These are phyloP conservation scores for Hetaerina titia DNA, from an alignment of 2,888 invertebrate species.

Conservation along the genomic window DNA sequence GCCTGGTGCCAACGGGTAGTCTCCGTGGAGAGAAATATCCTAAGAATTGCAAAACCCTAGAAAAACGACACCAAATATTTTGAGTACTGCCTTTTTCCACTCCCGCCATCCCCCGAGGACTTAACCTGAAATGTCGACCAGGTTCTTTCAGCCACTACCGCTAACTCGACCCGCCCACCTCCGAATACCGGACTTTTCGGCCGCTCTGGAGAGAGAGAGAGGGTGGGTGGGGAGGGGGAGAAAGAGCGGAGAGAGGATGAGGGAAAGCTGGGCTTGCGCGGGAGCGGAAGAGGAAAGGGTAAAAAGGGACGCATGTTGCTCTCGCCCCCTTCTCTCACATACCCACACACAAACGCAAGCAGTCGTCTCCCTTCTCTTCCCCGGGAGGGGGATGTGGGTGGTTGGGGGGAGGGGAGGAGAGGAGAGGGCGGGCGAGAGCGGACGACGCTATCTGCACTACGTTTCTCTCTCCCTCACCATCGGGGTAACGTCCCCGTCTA, in stretches of 20 bases:
- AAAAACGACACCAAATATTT: not conserved
- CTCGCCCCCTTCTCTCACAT: not conserved
- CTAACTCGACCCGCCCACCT: not conserved
- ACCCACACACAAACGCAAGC: not conserved
- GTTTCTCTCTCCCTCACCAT: not conserved
- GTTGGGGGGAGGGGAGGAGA: not conserved
- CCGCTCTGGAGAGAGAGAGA: not conserved
- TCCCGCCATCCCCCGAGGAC: too few relatives aligned
- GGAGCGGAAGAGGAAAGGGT: not conserved
- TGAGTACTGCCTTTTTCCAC: not conserved
- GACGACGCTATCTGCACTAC: not conserved
- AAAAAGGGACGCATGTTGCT: not conserved
- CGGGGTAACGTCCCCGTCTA: not conserved
- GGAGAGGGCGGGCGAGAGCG: not conserved
- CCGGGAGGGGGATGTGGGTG: too few relatives aligned
- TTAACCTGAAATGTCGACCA: not conserved
- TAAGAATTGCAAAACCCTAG: not conserved
- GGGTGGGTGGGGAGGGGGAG: not conserved
- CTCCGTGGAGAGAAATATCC: not conserved
- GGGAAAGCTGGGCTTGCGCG: not conserved
- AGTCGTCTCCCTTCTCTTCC: too few relatives aligned
- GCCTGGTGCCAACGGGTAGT: not conserved
- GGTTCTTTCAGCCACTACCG: not conserved
- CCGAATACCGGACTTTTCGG: not conserved
- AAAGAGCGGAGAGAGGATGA: not conserved